Percentiles rank a stretch among this genome's conserved stretches.
Conservation (phyloP, 2,113 vertebrate genomes). For the Coptodon bakossiorum region DNA sequence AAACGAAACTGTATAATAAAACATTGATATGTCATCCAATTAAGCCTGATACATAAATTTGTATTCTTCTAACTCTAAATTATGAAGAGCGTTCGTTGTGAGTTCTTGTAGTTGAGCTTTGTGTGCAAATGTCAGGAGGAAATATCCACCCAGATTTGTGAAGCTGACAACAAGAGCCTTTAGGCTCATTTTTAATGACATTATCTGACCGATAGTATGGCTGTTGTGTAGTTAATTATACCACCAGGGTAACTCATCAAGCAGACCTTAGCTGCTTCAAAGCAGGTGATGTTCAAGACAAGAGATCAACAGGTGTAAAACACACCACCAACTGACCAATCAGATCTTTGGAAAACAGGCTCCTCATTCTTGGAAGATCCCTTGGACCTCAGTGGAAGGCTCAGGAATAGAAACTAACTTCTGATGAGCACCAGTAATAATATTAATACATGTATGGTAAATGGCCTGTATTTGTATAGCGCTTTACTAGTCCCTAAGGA, state of each 20-base stretch:
- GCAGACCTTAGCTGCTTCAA: not conserved
- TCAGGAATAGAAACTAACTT: not conserved
- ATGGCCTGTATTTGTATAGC: too few species aligned
- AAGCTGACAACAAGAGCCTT: not conserved
- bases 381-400: not conserved
- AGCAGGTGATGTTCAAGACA: not conserved
- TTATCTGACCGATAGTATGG: not conserved
- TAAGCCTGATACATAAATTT: not conserved
- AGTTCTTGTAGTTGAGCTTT: not conserved
- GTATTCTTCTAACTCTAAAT: not conserved
- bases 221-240: not conserved
- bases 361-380: not conserved
- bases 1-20: not conserved
- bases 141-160: not conserved
- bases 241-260: not conserved
- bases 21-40: not conserved
- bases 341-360: not conserved
- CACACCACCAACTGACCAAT: not conserved
- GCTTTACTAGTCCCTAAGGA: too few species aligned
- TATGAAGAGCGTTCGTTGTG: not conserved
- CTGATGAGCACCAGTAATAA: not conserved
- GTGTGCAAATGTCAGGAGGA: not conserved
- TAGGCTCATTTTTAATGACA: not conserved
- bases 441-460: not conserved
- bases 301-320: not conserved